phyloP scores from a whole-genome alignment of 1,140 invertebrate species.

The Tenebrio molitor region DNA sequence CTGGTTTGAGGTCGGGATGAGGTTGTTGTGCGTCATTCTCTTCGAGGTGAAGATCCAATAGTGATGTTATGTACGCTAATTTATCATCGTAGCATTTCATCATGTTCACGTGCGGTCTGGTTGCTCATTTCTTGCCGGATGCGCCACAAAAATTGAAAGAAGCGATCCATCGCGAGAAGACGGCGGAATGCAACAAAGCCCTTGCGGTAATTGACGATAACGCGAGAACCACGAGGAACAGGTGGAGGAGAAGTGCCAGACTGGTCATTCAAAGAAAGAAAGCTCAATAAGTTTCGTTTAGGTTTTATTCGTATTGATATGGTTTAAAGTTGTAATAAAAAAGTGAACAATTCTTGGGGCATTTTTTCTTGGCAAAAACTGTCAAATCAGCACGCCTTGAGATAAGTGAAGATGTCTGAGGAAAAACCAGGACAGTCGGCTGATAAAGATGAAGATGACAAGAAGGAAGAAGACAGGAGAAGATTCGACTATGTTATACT shows the following conservation, averaged over 20 bases:
- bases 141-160: constrained; percentile 6
- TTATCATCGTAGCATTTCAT: constrained; percentile 8
- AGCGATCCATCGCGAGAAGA: not conserved
- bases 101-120: not conserved
- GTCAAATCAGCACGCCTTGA: too few relatives aligned
- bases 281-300: too few relatives aligned
- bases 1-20: constrained; percentile 10
- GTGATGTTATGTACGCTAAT: too few relatives aligned
- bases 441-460: not conserved
- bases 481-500: not conserved
- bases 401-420: too few relatives aligned
- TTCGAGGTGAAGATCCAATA: constrained; percentile 29
- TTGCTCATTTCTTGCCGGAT: not conserved
- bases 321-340: too few relatives aligned
- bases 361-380: too few relatives aligned
- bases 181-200: not conserved
- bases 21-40: constrained; percentile 5
- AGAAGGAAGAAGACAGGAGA: not conserved
- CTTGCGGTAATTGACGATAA: not conserved
- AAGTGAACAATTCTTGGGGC: too few relatives aligned
- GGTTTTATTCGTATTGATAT: too few relatives aligned
- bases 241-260: too few relatives aligned
- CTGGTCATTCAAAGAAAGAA: too few relatives aligned
- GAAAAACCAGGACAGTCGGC: not conserved
- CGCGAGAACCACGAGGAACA: not conserved